Conservation (phyloP, 2,888 invertebrate genomes). For the Pristionchus fissidentatus region DNA sequence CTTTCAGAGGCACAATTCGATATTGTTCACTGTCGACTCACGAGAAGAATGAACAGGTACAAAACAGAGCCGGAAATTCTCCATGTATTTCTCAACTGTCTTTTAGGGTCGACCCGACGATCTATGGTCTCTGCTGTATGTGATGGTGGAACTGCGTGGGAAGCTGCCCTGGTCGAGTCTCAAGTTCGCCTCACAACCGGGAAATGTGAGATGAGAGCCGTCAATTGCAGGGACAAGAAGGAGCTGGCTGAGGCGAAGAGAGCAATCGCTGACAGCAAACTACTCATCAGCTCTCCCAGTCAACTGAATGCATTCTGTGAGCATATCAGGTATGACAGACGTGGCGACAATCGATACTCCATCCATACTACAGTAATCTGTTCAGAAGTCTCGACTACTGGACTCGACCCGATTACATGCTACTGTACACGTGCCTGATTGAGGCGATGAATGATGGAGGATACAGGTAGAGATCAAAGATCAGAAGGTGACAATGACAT, state of each 20-base stretch:
- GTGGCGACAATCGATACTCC: too few relatives aligned
- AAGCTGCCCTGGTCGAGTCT: constrained; percentile 62
- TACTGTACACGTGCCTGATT: constrained; percentile 36
- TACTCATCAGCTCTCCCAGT: constrained; percentile 30
- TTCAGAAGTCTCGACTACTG: constrained; percentile 44
- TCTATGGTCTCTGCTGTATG: constrained; percentile 67
- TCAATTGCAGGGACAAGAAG: constrained; percentile 35
- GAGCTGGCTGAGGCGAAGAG: constrained; percentile 12
- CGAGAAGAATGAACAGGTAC: constrained; percentile 63
- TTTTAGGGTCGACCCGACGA: constrained; percentile 68
- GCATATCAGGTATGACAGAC: constrained; percentile 47
- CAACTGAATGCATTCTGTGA: constrained; percentile 4
- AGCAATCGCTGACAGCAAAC: neutral
- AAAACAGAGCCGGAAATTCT: too few relatives aligned
- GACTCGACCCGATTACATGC: constrained; percentile 44
- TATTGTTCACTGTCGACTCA: constrained; percentile 65
- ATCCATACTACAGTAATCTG: neutral
- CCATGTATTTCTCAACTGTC: too few relatives aligned
- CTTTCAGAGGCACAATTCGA: constrained; percentile 59
- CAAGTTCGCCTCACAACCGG: too few relatives aligned
- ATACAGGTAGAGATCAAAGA: neutral
- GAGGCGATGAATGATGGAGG: constrained; percentile 41
- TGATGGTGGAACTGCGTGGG: constrained; percentile 66
- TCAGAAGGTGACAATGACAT: neutral
- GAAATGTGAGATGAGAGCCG: too few relatives aligned